Evolutionary conservation across 2,888 invertebrate species (phyloP).

Genomic region (Nebria brevicollis): DNA sequence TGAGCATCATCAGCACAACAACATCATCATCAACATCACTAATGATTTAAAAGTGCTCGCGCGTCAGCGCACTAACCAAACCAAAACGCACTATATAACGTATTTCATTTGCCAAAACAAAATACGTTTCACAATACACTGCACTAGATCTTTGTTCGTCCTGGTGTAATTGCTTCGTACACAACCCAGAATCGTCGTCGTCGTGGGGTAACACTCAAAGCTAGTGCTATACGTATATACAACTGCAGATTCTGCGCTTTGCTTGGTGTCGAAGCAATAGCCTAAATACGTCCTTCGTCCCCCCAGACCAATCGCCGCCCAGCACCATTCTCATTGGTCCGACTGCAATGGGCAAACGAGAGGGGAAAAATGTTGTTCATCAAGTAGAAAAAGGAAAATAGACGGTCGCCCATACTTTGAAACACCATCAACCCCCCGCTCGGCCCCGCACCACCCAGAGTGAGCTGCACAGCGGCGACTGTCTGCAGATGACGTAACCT

Average conservation of each 20-base stretch:
- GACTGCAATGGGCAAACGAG: not conserved
- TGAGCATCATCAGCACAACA: conserved; percentile 22
- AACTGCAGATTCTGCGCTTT: conserved; percentile 44
- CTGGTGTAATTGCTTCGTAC: conserved; percentile 2
- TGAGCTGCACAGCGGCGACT: not conserved
- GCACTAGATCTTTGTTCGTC: not conserved
- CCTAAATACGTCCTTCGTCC: conserved; percentile 38
- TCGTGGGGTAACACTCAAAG: not conserved
- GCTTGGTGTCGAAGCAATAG: conserved; percentile 11
- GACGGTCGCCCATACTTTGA: conserved; percentile 21
- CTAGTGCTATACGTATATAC: conserved; percentile 14
- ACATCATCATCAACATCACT: conserved; percentile 16
- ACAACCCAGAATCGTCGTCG: not conserved
- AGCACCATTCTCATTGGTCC: conserved; percentile 22
- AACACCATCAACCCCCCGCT: conserved; percentile 12
- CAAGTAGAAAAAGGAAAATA: not conserved
- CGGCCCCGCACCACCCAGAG: too few species aligned
- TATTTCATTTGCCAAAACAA: not conserved
- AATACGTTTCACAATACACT: not conserved
- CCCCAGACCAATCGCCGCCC: conserved; percentile 23
- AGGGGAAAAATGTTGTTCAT: not conserved
- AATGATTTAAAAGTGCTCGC: conserved; percentile 23
- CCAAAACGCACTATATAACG: not conserved
- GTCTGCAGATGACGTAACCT: not conserved
- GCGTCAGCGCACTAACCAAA: not conserved